Base-by-base conservation (phyloP, 2,888 invertebrate genomes). In the Apoderus coryli region DNA sequence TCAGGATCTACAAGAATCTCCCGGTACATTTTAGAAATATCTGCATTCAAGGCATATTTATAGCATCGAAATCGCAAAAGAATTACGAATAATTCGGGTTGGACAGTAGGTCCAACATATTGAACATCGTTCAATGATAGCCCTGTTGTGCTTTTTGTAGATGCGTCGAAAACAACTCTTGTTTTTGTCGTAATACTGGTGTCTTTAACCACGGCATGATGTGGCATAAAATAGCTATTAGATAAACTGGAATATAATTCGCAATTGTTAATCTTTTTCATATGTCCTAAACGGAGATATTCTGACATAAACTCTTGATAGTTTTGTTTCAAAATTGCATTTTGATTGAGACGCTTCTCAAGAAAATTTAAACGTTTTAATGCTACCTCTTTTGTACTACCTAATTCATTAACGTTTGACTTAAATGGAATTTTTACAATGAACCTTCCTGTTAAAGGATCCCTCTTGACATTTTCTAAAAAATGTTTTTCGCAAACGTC, bases 111-210 rank as follows among this genome's bases (percentile, higher is more conserved):
- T n/a, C n/a, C n/a, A n/a, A n/a, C n/a, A n/a, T n/a, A n/a, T n/a
- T n/a, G n/a, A n/a, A n/a, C n/a, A n/a, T n/a, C n/a, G n/a, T n/a
- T n/a, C n/a, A n/a, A n/a, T n/a, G n/a, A n/a, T n/a, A 42, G 14
- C 37, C 16, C 10, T 25, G 25, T 34, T 19, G 23, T 14, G 15
- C 40, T 37, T 27, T 28, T 31, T 5, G 34, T 22, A 3, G 44
- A 45, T 10, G 36, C 38, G 32, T 46, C 37, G 27, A 46, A 46
- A 7, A 45, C 42, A 3, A 42, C 42, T 5, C 45, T n/a, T n/a
- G n/a, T n/a, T n/a, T n/a, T n/a, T n/a, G n/a, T n/a, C n/a, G n/a
- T n/a, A n/a, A n/a, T n/a, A 12, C n/a, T 37, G 29, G 27, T 15
- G 10, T 41, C 34, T 15, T 41, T 37, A 5, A 38, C 15, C 4